Percentiles rank a stretch among this genome's conserved stretches.
Evolutionary conservation across 1,140 invertebrate species (phyloP).

Genomic region (Coelopa frigida): DNA sequence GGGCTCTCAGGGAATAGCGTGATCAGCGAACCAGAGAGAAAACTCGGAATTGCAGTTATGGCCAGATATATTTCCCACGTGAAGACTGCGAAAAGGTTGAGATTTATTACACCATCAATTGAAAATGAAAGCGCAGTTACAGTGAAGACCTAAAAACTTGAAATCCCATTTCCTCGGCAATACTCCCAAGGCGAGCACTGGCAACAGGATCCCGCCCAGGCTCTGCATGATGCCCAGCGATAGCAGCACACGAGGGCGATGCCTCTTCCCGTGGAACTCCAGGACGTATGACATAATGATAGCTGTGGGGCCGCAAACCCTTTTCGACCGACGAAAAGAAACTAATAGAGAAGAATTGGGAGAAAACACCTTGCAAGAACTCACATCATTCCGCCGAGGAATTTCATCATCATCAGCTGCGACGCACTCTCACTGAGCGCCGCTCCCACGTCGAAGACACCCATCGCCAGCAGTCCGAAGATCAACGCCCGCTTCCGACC

Average conservation of each 20-base stretch:
- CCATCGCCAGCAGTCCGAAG: slow-evolving; percentile 60
- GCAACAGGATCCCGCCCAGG: slow-evolving; percentile 48
- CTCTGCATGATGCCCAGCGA: slow-evolving; percentile 54
- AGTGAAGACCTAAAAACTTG: slow-evolving; percentile 1
- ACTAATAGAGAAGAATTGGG: neutral
- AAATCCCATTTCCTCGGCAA: slow-evolving; percentile 20
- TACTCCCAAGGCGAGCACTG: slow-evolving; percentile 49
- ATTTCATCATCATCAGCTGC: slow-evolving; percentile 64
- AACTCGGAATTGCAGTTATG: slow-evolving; percentile 55
- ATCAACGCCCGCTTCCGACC: slow-evolving; percentile 63
- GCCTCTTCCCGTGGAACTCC: slow-evolving; percentile 57
- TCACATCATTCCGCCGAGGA: slow-evolving; percentile 68
- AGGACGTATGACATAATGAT: slow-evolving; percentile 60
- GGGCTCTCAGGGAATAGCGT: slow-evolving; percentile 72
- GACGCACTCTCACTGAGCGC: slow-evolving; percentile 62
- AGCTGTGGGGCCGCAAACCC: slow-evolving; percentile 64
- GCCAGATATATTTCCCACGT: slow-evolving; percentile 73
- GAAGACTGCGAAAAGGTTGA: slow-evolving; percentile 49
- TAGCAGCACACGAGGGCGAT: slow-evolving; percentile 55
- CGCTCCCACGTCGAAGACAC: slow-evolving; percentile 56
- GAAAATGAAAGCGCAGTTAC: neutral
- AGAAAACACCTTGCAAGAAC: slow-evolving; percentile 26
- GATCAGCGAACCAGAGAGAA: slow-evolving; percentile 55
- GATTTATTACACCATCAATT: slow-evolving; percentile 1
- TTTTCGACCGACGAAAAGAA: slow-evolving; percentile 25